A percentile compares a stretch with the other conserved stretches of the same genome.
Evolutionary conservation across 2,888 invertebrate genomes (phyloP).

Genomic region (Lydus trimaculatus): DNA sequence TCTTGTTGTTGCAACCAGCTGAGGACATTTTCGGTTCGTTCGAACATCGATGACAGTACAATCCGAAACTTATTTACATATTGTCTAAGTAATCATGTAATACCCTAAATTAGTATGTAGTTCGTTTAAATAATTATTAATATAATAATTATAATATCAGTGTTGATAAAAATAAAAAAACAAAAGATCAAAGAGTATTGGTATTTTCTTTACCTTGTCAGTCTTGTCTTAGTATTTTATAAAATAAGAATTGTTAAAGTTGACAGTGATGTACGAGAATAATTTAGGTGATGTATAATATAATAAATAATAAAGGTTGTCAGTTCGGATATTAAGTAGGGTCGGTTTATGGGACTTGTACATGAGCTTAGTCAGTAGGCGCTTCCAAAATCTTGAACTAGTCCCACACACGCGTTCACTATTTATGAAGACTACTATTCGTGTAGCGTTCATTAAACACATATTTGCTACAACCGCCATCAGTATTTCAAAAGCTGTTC

Average conservation of each 20-base stretch:
- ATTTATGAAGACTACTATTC: slow-evolving; percentile 32
- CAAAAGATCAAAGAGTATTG: neutral
- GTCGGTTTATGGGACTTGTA: slow-evolving; percentile 39
- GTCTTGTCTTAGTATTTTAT: slow-evolving; percentile 19
- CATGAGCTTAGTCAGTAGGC: slow-evolving; percentile 32
- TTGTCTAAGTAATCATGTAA: neutral
- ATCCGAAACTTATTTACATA: slow-evolving; percentile 20
- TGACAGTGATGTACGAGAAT: slow-evolving; percentile 51
- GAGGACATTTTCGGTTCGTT: slow-evolving; percentile 22
- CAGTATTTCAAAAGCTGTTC: slow-evolving; percentile 25
- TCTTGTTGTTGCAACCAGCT: slow-evolving; percentile 45
- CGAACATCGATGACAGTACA: slow-evolving; percentile 25
- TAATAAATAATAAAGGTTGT: slow-evolving; percentile 53
- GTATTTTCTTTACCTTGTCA: slow-evolving; percentile 15
- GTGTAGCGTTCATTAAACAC: slow-evolving; percentile 32
- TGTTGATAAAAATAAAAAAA: neutral
- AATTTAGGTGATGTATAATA: slow-evolving; percentile 51
- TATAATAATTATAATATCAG: neutral
- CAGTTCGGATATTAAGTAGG: slow-evolving; percentile 50
- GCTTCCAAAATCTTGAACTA: slow-evolving; percentile 33
- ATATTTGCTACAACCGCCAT: slow-evolving; percentile 28
- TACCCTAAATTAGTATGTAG: neutral
- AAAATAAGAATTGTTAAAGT: slow-evolving; percentile 40
- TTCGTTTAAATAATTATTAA: neutral
- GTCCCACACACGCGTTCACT: slow-evolving; percentile 32